Percentiles rank a stretch among this genome's conserved stretches.
phyloP scores from a whole-genome alignment of 2,888 invertebrate genomes.

The Cephus nigrinus region DNA sequence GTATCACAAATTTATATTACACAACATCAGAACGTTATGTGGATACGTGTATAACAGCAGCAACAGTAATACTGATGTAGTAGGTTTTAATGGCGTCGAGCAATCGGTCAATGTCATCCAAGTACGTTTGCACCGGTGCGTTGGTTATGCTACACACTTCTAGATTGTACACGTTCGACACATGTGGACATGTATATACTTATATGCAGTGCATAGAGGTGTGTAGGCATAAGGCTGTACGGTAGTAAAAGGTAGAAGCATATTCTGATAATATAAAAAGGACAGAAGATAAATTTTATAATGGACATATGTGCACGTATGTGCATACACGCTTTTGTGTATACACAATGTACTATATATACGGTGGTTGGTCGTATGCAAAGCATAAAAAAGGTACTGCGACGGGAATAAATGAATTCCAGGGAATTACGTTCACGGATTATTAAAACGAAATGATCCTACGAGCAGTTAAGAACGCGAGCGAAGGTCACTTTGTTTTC shows the following conservation, averaged over 20 bases:
- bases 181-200: not conserved
- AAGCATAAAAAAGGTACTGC: not conserved
- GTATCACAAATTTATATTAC: not conserved
- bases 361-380: not conserved
- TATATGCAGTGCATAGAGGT: not conserved
- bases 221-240: not conserved
- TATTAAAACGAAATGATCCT: not conserved
- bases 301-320: not conserved
- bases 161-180: not conserved
- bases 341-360: not conserved
- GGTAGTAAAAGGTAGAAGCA: not conserved
- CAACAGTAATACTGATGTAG: not conserved
- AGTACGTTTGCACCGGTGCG: not conserved
- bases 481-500: not conserved
- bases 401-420: not conserved
- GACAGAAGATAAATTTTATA: not conserved
- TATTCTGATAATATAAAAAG: not conserved
- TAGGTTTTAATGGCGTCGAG: not conserved
- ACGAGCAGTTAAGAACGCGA: not conserved
- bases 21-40: not conserved
- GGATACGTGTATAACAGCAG: not conserved
- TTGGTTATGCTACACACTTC: not conserved
- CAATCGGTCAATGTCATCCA: slow-evolving; percentile 1
- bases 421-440: not conserved
- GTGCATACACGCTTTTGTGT: not conserved